A percentile compares a stretch with the other conserved stretches of the same genome.
Evolutionary conservation across 2,113 vertebrate genomes (phyloP).

Genomic region (Archilochus colubris): DNA sequence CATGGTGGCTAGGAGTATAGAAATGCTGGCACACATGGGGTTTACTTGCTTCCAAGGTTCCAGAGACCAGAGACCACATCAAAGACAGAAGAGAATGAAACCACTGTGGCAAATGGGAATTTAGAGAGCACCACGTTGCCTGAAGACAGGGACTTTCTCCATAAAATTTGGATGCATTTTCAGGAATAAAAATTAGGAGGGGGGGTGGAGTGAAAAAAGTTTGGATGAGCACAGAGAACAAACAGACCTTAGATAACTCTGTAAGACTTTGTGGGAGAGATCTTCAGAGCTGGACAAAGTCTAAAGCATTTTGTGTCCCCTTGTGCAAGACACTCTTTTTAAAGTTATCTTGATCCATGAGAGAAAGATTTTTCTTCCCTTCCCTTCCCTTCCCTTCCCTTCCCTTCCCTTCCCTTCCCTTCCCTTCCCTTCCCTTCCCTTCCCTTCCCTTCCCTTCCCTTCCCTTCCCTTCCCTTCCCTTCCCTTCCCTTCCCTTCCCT

Average conservation of each 20-base stretch:
- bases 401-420: no score
- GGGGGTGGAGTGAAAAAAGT: not conserved
- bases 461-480: no score
- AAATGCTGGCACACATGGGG: not conserved
- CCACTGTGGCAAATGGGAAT: constrained; percentile 35
- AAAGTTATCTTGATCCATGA: not conserved
- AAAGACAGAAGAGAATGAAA: not conserved
- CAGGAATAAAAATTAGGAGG: constrained; percentile 1
- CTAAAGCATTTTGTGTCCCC: not conserved
- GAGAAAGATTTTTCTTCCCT: not conserved
- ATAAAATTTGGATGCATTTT: constrained; percentile 10
- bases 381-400: no score
- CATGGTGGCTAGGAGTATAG: not conserved
- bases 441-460: no score
- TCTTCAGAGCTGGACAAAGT: not conserved
- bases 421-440: no score
- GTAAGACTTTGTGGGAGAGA: not conserved
- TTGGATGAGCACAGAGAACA: not conserved
- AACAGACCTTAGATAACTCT: not conserved
- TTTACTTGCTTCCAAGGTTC: constrained; percentile 19
- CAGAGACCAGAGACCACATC: constrained; percentile 28
- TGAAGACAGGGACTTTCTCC: constrained; percentile 62
- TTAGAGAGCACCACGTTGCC: constrained; percentile 59
- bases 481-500: not conserved
- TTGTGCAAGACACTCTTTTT: not conserved